phyloP scores from a whole-genome alignment of 1,140 invertebrate genomes.

The Sarcophaga bullata region DNA sequence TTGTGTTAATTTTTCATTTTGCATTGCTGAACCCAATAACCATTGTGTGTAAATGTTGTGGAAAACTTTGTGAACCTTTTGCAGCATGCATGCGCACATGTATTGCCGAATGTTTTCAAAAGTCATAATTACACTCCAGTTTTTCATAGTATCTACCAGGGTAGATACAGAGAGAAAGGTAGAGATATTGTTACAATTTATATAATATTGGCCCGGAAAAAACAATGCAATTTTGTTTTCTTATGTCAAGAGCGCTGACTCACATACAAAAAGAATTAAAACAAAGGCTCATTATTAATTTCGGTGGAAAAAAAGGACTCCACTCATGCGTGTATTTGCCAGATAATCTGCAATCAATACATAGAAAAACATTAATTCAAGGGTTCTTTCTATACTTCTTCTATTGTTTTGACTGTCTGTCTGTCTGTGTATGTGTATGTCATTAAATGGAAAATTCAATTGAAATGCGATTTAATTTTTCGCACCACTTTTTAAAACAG shows the following conservation, averaged over 20 bases:
- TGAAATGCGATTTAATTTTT: slow-evolving; percentile 27
- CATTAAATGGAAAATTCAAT: background rate
- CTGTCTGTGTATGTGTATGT: background rate
- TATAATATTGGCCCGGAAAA: background rate
- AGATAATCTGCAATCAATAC: background rate
- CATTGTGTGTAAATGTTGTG: slow-evolving; percentile 11
- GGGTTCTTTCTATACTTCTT: background rate
- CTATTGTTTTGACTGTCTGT: background rate
- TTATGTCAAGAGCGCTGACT: background rate
- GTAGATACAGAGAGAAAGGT: background rate
- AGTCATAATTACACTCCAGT: background rate
- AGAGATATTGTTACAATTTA: background rate
- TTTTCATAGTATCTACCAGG: background rate
- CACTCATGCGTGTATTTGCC: slow-evolving; percentile 12
- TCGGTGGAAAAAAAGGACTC: background rate
- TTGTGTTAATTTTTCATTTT: background rate
- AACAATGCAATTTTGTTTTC: slow-evolving; percentile 5
- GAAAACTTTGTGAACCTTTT: slow-evolving; percentile 9
- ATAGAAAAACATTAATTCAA: background rate
- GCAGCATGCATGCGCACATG: background rate
- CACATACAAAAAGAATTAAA: slow-evolving; percentile 11
- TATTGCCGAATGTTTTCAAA: background rate
- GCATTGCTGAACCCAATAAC: background rate
- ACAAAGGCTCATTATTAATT: slow-evolving; percentile 4
- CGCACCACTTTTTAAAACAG: slow-evolving; percentile 14